Base-by-base conservation (phyloP, 1,140 invertebrate species). In the Heliconius hewitsoni region DNA sequence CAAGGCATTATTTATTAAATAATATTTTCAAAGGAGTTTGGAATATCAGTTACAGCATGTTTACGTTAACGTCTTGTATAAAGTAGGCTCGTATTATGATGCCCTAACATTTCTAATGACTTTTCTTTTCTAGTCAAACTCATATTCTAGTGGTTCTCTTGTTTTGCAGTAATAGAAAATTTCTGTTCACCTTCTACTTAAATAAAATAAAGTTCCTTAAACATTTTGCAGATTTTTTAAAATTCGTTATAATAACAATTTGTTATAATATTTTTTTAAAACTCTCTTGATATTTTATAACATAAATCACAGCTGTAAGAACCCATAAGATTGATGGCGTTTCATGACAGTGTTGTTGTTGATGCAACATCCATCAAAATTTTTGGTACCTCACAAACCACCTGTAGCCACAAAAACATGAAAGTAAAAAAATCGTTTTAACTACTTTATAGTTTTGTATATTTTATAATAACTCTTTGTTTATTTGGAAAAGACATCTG, bases 91-190 rank as follows among this genome's bases (percentile, higher is more conserved):
- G 39, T 42, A 46, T 46, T 46, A 0, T 60, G 55, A 60, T 60
- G 55, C 55, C 55, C n/a, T 13, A 60, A n/a, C 55, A 60, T 60
- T 60, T 60, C 55, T 60, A 60, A 60, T 60, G 55, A 60, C 55
- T 60, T 55, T 55, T 60, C 55, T 60, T 60, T 19, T 46, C 42
- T 46, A 46, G 42, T 46, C 42, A 52, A 52, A 52, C 50, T 52
- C 16, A 19, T 57, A 0, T 57, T 57, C n/a, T 57, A 52, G 55
- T 23, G 55, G 19, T 57, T 57, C 3, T 23, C 8, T 66, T 27
- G 60, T 66, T 11, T 30, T 66, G 8, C n/a, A 13, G 9, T 66
- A 30, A 60, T 57, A 57, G 0, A n/a, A 6, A 37, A n/a, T 11
- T 23, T 57, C 5, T 52, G 2, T 13, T 13, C 11, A 13, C 42